Evolutionary conservation across 23 tunicate species (phyloP).

Genomic region (Ascidia mentula): DNA sequence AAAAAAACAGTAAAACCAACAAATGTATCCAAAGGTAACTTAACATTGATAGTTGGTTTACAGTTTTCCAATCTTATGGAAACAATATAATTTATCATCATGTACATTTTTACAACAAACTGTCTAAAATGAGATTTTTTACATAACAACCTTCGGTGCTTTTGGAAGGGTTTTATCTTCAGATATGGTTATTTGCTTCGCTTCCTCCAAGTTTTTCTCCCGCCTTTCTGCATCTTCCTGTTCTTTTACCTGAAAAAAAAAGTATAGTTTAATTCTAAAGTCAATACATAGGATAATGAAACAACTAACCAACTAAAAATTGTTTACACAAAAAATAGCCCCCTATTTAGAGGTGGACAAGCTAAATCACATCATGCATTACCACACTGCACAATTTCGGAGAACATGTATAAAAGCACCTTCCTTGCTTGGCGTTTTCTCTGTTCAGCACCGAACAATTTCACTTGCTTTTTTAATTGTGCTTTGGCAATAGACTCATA

Average conservation of each 20-base stretch:
- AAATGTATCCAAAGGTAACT: too few relatives aligned
- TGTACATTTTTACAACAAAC: too few relatives aligned
- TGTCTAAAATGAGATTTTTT: too few relatives aligned
- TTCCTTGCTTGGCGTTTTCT: constrained; percentile 63
- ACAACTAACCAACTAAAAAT: too few relatives aligned
- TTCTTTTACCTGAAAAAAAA: constrained; percentile 55
- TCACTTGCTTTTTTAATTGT: constrained; percentile 78
- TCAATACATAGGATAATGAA: too few relatives aligned
- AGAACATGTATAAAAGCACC: constrained; percentile 24
- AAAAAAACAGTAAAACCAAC: too few relatives aligned
- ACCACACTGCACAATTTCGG: too few relatives aligned
- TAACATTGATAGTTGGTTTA: neutral
- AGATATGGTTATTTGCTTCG: constrained; percentile 56
- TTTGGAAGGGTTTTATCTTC: constrained; percentile 68
- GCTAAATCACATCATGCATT: too few relatives aligned
- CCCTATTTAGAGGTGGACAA: too few relatives aligned
- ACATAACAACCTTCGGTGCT: constrained; percentile 29
- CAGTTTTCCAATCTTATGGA: neutral
- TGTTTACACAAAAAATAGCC: neutral
- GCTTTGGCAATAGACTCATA: constrained; percentile 87
- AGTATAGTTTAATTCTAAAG: too few relatives aligned
- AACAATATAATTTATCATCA: too few relatives aligned
- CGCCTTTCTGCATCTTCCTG: constrained; percentile 68
- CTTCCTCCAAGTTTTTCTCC: constrained; percentile 87
- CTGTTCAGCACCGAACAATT: constrained; percentile 54